Evolutionary conservation across 2,797 vertebrate species (phyloP).

Genomic region (Syndactyla subalaris): DNA sequence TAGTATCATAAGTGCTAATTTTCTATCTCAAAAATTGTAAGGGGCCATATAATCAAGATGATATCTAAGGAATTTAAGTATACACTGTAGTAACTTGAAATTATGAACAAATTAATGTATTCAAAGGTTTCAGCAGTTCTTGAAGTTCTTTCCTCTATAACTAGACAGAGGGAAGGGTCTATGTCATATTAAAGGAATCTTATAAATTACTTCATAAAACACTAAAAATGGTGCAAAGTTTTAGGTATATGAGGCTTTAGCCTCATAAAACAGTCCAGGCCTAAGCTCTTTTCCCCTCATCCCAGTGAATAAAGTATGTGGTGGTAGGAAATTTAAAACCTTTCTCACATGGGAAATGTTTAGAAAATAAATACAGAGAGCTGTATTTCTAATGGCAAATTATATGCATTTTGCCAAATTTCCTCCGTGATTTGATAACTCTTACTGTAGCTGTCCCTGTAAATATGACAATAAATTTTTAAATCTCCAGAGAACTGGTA

Average conservation of each 20-base stretch:
- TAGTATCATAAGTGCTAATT: background rate
- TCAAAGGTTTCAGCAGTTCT: background rate
- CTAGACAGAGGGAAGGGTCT: background rate
- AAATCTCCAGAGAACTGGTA: constrained; percentile 81
- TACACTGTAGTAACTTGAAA: background rate
- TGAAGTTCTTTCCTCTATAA: background rate
- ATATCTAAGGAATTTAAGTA: background rate
- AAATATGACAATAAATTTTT: constrained; percentile 83
- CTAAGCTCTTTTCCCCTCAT: background rate
- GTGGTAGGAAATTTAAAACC: background rate
- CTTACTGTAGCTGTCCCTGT: constrained; percentile 65
- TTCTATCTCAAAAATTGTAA: background rate
- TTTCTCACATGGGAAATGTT: constrained; percentile 7
- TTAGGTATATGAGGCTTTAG: background rate
- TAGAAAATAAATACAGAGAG: constrained; percentile 46
- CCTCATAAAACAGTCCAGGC: background rate
- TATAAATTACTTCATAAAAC: background rate
- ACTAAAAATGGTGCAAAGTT: background rate
- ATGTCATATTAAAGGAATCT: background rate
- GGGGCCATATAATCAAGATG: background rate
- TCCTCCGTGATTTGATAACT: constrained; percentile 72
- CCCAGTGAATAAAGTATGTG: background rate
- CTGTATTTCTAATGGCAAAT: constrained; percentile 57
- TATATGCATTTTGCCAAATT: constrained; percentile 70
- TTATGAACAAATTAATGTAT: background rate